A percentile compares a stretch with the other conserved stretches of the same genome.
These are phyloP conservation scores for Drosophila nasuta DNA, from an alignment of 1,140 invertebrate genomes.

Conservation along the genomic window DNA sequence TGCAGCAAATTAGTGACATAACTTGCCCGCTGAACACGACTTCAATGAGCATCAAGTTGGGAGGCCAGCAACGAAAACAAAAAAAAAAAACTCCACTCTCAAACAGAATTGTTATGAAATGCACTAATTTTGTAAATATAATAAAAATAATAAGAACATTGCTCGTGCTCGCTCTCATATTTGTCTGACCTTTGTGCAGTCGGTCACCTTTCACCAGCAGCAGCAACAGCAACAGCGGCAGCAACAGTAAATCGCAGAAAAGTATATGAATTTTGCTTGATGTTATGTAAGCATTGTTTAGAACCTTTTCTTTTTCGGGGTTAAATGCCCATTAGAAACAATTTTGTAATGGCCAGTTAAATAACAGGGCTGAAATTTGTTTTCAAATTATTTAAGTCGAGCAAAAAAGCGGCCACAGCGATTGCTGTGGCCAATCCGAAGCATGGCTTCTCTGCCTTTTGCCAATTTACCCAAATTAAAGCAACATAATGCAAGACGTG, in stretches of 20 bases:
- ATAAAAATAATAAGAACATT: constrained; percentile 61
- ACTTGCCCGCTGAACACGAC: constrained; percentile 70
- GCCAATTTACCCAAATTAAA: constrained; percentile 79
- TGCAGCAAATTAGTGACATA: constrained; percentile 79
- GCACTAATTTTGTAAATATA: constrained; percentile 73
- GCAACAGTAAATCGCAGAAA: not conserved
- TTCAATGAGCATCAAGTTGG: constrained; percentile 61
- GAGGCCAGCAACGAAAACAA: constrained; percentile 18
- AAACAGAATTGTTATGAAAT: constrained; percentile 37
- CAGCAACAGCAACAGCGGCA: constrained; percentile 19
- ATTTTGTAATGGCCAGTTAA: constrained; percentile 79
- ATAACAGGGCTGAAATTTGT: constrained; percentile 77
- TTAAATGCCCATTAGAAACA: constrained; percentile 77
- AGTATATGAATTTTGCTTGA: not conserved
- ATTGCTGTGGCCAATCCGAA: not conserved
- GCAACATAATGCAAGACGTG: constrained; percentile 78
- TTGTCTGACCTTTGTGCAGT: constrained; percentile 66
- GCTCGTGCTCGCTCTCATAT: constrained; percentile 78
- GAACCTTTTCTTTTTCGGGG: constrained; percentile 59
- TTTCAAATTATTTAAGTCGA: constrained; percentile 83
- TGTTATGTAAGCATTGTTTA: constrained; percentile 56
- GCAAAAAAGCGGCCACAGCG: constrained; percentile 50
- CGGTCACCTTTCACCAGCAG: constrained; percentile 66
- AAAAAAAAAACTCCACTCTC: constrained; percentile 1
- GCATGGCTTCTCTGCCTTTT: constrained; percentile 2